Conservation (phyloP, 2,888 invertebrate genomes). For the Stenoptilia bipunctidactyla region DNA sequence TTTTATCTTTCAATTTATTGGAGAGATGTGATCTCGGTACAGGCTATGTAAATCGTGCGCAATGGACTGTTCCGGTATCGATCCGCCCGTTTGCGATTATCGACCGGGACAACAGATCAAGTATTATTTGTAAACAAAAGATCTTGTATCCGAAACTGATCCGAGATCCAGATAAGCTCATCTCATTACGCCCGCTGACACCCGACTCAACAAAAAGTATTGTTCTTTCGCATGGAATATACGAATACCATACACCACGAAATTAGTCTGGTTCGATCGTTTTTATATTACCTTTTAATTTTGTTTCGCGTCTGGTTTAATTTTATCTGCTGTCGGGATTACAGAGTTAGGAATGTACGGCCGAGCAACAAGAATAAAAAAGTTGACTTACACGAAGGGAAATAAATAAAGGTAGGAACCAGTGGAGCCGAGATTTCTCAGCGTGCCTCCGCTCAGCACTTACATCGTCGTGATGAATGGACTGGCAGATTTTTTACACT, state of each 20-base stretch:
- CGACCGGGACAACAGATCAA: background rate
- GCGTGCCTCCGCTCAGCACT: conserved; percentile 29
- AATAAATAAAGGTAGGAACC: conserved; percentile 64
- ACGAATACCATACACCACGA: conserved; percentile 57
- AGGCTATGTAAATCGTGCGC: conserved; percentile 43
- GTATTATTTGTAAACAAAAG: conserved; percentile 22
- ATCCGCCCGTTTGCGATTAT: conserved; percentile 1
- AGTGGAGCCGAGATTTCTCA: conserved; percentile 57
- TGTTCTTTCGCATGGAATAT: conserved; percentile 19
- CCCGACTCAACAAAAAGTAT: conserved; percentile 26
- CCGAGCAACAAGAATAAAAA: conserved; percentile 56
- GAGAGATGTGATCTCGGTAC: conserved; percentile 48
- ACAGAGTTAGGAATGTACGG: conserved; percentile 69
- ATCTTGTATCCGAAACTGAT: conserved; percentile 19
- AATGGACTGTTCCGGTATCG: conserved; percentile 32
- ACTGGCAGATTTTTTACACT: conserved; percentile 40
- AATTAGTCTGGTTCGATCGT: conserved; percentile 63
- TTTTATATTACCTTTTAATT: conserved; percentile 65
- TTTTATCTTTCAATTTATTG: conserved; percentile 62
- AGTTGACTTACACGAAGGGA: conserved; percentile 53
- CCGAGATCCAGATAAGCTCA: conserved; percentile 19
- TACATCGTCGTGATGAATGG: conserved; percentile 62
- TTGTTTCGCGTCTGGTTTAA: conserved; percentile 71
- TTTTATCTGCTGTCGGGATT: conserved; percentile 69
- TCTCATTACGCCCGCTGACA: conserved; percentile 31